These are phyloP conservation scores for Proisotoma minuta DNA, from an alignment of 2,888 invertebrate genomes.

Conservation along the genomic window DNA sequence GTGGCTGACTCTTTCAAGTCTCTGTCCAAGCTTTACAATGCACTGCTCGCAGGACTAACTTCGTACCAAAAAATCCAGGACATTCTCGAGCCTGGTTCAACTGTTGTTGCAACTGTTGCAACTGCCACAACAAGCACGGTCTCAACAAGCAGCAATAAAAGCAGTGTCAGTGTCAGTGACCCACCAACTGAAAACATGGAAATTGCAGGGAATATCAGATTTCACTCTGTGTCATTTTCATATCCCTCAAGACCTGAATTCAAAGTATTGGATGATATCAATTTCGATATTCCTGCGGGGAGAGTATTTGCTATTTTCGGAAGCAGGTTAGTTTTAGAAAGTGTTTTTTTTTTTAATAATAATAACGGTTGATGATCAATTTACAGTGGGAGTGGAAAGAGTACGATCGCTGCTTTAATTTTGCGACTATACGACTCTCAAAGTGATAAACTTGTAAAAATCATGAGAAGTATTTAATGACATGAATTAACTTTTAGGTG, in stretches of 20 bases:
- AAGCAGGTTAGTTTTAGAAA: no score
- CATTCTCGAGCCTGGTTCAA: neutral
- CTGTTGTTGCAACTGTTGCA: slow-evolving; percentile 64
- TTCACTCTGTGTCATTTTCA: slow-evolving; percentile 67
- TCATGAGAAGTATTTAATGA: neutral
- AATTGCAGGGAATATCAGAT: slow-evolving; percentile 75
- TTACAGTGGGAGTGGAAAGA: slow-evolving; percentile 82
- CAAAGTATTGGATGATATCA: slow-evolving; percentile 62
- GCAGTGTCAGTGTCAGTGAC: no score
- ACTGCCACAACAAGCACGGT: slow-evolving; percentile 84
- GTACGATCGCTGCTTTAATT: slow-evolving; percentile 78
- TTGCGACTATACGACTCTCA: slow-evolving; percentile 73
- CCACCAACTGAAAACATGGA: neutral
- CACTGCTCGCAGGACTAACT: slow-evolving; percentile 51
- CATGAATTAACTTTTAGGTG: neutral
- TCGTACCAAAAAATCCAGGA: neutral
- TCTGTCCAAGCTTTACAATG: slow-evolving; percentile 54
- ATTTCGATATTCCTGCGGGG: slow-evolving; percentile 63
- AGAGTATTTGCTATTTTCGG: slow-evolving; percentile 78
- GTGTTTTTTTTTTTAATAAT: no score
- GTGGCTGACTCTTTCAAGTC: slow-evolving; percentile 64
- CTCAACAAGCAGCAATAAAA: no score
- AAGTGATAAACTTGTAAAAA: slow-evolving; percentile 58
- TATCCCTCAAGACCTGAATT: slow-evolving; percentile 64
- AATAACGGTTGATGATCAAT: no score